Evolutionary conservation across 2,797 vertebrate species (phyloP), one percentile per base, ranked within the genome.

Genomic region (Chromis chromis): DNA sequence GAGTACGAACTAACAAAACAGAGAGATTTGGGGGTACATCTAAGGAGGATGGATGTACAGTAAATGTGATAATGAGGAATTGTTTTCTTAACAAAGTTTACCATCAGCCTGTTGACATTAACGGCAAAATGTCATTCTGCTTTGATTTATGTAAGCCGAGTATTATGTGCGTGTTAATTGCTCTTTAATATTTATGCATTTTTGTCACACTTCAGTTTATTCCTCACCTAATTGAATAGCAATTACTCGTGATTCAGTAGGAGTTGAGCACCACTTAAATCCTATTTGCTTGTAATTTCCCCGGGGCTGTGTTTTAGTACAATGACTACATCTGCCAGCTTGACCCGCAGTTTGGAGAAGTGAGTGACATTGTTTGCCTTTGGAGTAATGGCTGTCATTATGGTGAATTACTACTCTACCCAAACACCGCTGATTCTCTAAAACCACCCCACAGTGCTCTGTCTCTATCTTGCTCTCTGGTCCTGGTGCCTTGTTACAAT

Each of bases 371-470:
- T 92, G 90, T 91, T 94, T 93, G 89, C 83, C 81, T 93, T 89
- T 81, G 84, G 84, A 87, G 89, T 92, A 93, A 94, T 93, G 87
- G 90, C 87, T 82, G 88, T 91, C 92, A 93, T 94, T 93, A 94
- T 79, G 71, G 75, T 82, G 88, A 93, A 94, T 93, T 93, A 91
- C 88, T 77, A 73, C 88, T 87, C 85, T 79, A 78, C 82, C 80
- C 84, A 90, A 93, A 92, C 90, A 91, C 86, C 79, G 87, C 77
- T 79, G 81, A 84, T 89, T 91, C 82, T 67, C 78, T 63, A 42
- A 71, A 89, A 81, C 70, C 85, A 77, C 66, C 87, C 89, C 70
- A 78, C 80, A 69, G 78, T 27, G 57, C 85, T 80, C 76, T 24
- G 80, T 78, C 82, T 83, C 82, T 85, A 70, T 87, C 79, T 87